Evolutionary conservation across 2,797 vertebrate species (phyloP).

Genomic region (Coregonus sp.): DNA sequence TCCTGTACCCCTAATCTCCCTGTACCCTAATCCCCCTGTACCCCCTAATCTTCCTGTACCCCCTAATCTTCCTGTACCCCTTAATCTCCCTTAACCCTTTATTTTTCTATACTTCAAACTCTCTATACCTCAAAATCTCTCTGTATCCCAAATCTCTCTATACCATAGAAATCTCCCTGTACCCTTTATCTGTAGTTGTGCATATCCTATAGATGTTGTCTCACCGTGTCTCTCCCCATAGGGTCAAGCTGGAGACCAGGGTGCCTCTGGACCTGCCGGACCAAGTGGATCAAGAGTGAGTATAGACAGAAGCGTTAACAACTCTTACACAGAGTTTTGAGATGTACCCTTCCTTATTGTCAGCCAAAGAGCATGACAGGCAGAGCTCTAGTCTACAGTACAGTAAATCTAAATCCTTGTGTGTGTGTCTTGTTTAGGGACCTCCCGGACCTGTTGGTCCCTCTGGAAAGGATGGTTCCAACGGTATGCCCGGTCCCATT

Average conservation of each 20-base stretch:
- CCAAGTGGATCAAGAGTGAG: constrained; percentile 91
- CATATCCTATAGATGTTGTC: background rate
- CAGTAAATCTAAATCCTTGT: background rate
- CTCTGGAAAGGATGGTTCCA: constrained; percentile 90
- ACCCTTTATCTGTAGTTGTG: too few relatives aligned
- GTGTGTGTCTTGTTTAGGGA: constrained; percentile 75
- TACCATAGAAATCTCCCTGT: too few relatives aligned
- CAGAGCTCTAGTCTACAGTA: too few relatives aligned
- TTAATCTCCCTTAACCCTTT: background rate
- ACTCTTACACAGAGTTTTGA: too few relatives aligned
- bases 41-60: constrained; percentile 40
- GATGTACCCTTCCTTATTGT: too few relatives aligned
- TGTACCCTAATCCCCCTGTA: too few relatives aligned
- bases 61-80: background rate
- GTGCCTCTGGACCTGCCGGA: constrained; percentile 88
- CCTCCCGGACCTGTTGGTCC: constrained; percentile 91
- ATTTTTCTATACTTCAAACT: too few relatives aligned
- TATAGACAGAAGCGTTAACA: constrained; percentile 28
- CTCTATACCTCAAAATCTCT: too few relatives aligned
- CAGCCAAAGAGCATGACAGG: too few relatives aligned
- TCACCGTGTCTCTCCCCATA: constrained; percentile 46
- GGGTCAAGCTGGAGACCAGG: constrained; percentile 96
- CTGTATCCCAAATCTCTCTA: too few relatives aligned
- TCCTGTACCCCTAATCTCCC: too few relatives aligned
- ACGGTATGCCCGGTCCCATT: constrained; percentile 89